phyloP scores from a whole-genome alignment of 2,888 invertebrate species.

The Drosophila robusta region DNA sequence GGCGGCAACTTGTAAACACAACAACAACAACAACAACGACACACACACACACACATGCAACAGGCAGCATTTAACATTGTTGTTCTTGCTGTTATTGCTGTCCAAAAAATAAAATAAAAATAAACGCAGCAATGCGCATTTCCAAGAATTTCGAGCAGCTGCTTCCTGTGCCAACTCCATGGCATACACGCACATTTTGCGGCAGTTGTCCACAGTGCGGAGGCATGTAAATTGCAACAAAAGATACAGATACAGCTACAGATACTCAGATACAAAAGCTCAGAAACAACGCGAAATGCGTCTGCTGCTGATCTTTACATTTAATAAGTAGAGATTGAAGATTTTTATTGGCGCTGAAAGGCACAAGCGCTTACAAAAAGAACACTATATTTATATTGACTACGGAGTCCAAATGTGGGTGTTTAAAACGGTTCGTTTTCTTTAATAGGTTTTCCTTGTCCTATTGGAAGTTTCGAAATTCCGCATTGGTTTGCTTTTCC shows the following conservation, averaged over 20 bases:
- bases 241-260: constrained; percentile 13
- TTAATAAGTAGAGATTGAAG: constrained; percentile 36
- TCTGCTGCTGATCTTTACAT: constrained; percentile 24
- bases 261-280: constrained; percentile 41
- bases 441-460: too few relatives aligned
- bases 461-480: too few relatives aligned
- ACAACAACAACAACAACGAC: constrained; percentile 5
- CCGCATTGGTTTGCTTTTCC: too few relatives aligned
- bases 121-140: constrained; percentile 54
- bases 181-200: constrained; percentile 64
- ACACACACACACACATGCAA: constrained; percentile 25
- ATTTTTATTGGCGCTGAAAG: constrained; percentile 4
- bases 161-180: constrained; percentile 66
- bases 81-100: constrained; percentile 34
- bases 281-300: constrained; percentile 19
- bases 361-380: too few relatives aligned
- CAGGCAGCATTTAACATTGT: constrained; percentile 35
- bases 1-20: constrained; percentile 43
- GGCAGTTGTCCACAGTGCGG: constrained; percentile 49
- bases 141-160: constrained; percentile 79
- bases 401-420: too few relatives aligned
- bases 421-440: too few relatives aligned
- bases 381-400: too few relatives aligned
- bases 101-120: constrained; percentile 28
- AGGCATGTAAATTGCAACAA: constrained; percentile 61